Percentiles rank a stretch among this genome's conserved stretches.
Evolutionary conservation across 1,140 invertebrate species (phyloP).

Genomic region (Zaprionus gabonicus): DNA sequence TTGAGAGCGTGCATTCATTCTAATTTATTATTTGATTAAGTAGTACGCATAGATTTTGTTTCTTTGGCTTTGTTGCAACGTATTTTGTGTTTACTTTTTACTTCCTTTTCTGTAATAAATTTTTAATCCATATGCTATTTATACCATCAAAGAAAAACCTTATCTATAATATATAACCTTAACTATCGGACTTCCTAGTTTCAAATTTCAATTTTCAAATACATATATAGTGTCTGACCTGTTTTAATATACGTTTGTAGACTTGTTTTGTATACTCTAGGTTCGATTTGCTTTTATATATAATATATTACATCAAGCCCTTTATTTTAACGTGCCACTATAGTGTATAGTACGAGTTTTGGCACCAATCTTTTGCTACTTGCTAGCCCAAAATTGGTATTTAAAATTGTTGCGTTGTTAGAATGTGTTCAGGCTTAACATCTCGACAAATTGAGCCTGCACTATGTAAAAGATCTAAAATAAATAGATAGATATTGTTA

Average conservation of each 20-base stretch:
- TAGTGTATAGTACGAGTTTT: conserved; percentile 91
- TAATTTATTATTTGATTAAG: conserved; percentile 32
- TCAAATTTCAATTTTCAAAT: background rate
- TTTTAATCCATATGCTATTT: too few species aligned
- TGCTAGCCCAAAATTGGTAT: conserved; percentile 97
- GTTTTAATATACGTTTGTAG: background rate
- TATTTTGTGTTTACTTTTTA: background rate
- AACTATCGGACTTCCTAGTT: background rate
- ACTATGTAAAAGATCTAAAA: conserved; percentile 95
- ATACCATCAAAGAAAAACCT: too few species aligned
- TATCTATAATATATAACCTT: too few species aligned
- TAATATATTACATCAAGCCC: conserved; percentile 86
- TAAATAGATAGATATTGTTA: background rate
- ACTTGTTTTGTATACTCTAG: background rate
- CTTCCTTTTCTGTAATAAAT: background rate
- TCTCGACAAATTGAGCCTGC: conserved; percentile 95
- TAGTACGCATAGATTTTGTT: background rate
- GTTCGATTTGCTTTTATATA: background rate
- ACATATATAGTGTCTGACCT: background rate
- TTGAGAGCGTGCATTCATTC: conserved; percentile 95
- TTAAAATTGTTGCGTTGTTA: conserved; percentile 92
- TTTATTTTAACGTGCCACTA: conserved; percentile 95
- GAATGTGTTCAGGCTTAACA: conserved; percentile 95
- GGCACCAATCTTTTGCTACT: conserved; percentile 92
- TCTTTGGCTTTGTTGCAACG: background rate